Evolutionary conservation across 2,797 vertebrate species (phyloP).

Genomic region (Cyclura pinguis): DNA sequence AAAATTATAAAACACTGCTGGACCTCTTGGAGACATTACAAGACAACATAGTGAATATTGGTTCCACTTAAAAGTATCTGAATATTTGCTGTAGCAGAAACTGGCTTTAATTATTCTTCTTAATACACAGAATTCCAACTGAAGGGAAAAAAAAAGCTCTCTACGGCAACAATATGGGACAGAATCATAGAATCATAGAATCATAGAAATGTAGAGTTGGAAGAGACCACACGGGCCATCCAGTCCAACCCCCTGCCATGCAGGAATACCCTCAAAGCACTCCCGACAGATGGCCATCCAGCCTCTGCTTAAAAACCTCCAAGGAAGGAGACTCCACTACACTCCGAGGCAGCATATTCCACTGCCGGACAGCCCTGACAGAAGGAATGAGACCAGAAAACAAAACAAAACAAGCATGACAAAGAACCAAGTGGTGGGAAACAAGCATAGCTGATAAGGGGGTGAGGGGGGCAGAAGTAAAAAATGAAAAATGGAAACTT

Average conservation of each 20-base stretch:
- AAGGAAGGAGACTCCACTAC: too few species aligned
- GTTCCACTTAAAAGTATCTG: neutral
- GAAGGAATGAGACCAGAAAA: neutral
- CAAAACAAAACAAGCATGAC: neutral
- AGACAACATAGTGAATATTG: neutral
- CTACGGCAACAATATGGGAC: neutral
- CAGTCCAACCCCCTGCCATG: too few species aligned
- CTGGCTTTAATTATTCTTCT: neutral
- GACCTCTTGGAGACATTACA: neutral
- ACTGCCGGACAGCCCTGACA: too few species aligned
- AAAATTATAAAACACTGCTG: neutral
- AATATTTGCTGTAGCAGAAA: neutral
- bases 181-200: too few species aligned
- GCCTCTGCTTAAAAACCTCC: too few species aligned
- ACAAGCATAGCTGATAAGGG: neutral
- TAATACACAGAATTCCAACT: neutral
- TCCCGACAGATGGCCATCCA: too few species aligned
- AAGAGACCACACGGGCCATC: too few species aligned
- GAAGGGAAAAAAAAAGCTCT: neutral
- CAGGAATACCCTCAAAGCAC: too few species aligned
- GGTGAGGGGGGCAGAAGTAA: too few species aligned
- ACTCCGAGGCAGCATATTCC: too few species aligned
- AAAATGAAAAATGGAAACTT: neutral
- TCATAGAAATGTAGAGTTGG: too few species aligned
- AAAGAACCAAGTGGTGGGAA: neutral